Evolutionary conservation across 2,888 invertebrate species (phyloP), one percentile per base, ranked within the genome.

Genomic region (Ceraclea dissimilis): DNA sequence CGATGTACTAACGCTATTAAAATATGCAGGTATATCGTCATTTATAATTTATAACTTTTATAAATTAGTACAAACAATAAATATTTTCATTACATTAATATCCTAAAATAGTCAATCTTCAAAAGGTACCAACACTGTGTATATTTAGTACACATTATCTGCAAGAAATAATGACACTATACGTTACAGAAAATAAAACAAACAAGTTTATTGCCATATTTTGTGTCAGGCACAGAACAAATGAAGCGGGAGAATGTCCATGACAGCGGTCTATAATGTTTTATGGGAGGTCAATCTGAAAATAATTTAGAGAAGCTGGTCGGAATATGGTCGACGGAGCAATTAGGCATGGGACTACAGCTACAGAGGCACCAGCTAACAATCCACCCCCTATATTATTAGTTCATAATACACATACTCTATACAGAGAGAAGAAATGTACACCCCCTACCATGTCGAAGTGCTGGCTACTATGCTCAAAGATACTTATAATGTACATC

Each of bases 261-360:
- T 52, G 60, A 60, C 60, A 58, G 53, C 51, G 55, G 50, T 33
- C 56, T 58, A 49, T 57, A 57, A 59, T 61, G 59, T 52, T 61
- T 59, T 59, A 61, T 55, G 61, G 52, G 57, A 47, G 61, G 61
- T 61, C 61, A 61, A 59, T 59, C 54, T 52, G 39, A 54, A 59
- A 57, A 57, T 57, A 59, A 61, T 61, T 59, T 56, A 51, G 51
- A 56, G 56, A 49, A 50, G 26, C 49, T 34, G 56, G 57, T 21
- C 52, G 56, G 56, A 49, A 47, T 44, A 53, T 34, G 56, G 57
- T 31, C 52, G 57, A 53, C 55, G 49, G 51, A 47, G 57, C 59
- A 59, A 61, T 61, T 61, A 61, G 59, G 34, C 33, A 43, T 6
- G 39, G 39, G 16, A 13, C n/a, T 5, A 39, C 39, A 16, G 8